These are phyloP conservation scores for Diarsia dahlii DNA, from an alignment of 2,888 invertebrate genomes.

Conservation along the genomic window DNA sequence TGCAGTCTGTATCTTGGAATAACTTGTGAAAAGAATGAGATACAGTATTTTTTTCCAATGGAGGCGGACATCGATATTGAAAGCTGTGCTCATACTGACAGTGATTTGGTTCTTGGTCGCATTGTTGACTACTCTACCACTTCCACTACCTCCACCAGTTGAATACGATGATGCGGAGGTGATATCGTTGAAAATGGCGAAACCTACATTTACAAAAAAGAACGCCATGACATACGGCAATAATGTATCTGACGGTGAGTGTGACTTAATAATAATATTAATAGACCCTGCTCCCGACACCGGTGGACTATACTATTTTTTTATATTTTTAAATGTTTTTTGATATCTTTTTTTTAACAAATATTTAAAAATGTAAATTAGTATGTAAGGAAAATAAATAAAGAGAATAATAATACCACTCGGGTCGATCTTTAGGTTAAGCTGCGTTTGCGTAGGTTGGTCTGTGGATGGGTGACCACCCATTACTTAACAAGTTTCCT, in stretches of 20 bases:
- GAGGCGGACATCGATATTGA: conserved; percentile 95
- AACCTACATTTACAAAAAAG: conserved; percentile 82
- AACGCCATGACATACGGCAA: conserved; percentile 86
- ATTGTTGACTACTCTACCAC: conserved; percentile 93
- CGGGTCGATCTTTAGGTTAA: too few relatives aligned
- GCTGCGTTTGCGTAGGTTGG: too few relatives aligned
- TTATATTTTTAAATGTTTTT: too few relatives aligned
- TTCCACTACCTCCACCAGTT: conserved; percentile 88
- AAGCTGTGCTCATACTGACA: conserved; percentile 94
- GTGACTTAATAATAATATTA: too few relatives aligned
- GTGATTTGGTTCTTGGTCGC: conserved; percentile 97
- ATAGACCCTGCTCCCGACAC: too few relatives aligned
- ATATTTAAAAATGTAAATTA: too few relatives aligned
- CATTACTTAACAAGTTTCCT: too few relatives aligned
- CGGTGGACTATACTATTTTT: too few relatives aligned
- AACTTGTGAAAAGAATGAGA: conserved; percentile 78
- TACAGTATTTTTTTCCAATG: conserved; percentile 89
- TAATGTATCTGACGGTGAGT: conserved; percentile 86
- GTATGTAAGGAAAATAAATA: too few relatives aligned
- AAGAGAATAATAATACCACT: too few relatives aligned
- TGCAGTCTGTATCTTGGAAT: conserved; percentile 58
- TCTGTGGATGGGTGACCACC: too few relatives aligned
- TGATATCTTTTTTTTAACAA: too few relatives aligned
- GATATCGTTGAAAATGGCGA: conserved; percentile 83
- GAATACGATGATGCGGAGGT: conserved; percentile 85